phyloP scores from a whole-genome alignment of 2,113 vertebrate genomes.

The Dascyllus trimaculatus region DNA sequence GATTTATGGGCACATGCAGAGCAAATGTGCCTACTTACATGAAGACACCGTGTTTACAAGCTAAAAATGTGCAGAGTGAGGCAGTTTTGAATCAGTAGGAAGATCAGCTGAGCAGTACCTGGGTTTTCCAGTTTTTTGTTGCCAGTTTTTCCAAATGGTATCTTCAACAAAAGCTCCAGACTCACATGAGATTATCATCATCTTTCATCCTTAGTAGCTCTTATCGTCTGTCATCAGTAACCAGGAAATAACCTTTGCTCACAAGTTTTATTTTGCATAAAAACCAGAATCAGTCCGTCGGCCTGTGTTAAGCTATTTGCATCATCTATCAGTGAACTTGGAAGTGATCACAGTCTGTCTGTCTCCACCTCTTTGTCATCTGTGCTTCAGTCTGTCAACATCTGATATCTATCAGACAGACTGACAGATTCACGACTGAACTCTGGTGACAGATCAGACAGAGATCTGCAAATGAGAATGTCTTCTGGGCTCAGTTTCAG shows the following conservation, averaged over 20 bases:
- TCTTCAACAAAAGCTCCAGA: background rate
- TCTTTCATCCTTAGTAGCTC: background rate
- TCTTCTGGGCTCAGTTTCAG: background rate
- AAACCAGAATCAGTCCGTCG: background rate
- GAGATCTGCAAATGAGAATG: background rate
- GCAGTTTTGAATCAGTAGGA: background rate
- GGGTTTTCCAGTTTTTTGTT: background rate
- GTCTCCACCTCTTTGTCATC: conserved; percentile 8
- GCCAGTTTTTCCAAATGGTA: background rate
- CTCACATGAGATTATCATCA: background rate
- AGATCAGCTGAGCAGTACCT: background rate
- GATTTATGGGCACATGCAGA: conserved; percentile 26
- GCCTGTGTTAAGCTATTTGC: conserved; percentile 2
- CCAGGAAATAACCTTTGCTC: conserved; percentile 23
- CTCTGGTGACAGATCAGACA: conserved; percentile 11
- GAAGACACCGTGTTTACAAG: background rate
- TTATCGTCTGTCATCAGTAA: conserved; percentile 4
- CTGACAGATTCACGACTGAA: conserved; percentile 11
- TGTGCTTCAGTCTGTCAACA: conserved; percentile 20
- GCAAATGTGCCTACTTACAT: background rate
- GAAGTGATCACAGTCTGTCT: conserved; percentile 1
- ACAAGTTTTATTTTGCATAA: conserved; percentile 29
- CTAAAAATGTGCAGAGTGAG: background rate
- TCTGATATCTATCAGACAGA: conserved; percentile 54
- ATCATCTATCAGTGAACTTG: background rate